Base-by-base conservation (phyloP, 1,140 invertebrate genomes). In the Palaemon carinicauda region DNA sequence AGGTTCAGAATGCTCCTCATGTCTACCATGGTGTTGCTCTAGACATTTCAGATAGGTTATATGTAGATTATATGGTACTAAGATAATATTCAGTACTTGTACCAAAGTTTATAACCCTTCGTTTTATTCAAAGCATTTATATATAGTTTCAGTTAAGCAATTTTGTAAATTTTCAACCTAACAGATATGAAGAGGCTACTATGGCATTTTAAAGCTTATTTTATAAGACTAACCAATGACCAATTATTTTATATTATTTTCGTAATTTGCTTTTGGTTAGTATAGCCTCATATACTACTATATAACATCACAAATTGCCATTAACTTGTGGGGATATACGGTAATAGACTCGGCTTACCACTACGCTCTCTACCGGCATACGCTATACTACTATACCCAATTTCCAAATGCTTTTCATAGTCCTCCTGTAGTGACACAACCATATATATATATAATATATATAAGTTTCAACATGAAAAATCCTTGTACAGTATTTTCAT, bases 261-360 rank as follows among this genome's bases (percentile, higher is more conserved):
- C 65, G 10, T 69, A 27, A 31, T 69, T 69, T 27, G 65, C 24
- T 31, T 69, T 69, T 31, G 29, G 65, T 69, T 69, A 27, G 65
- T 21, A 69, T 27, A 51, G 33, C 50, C 50, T 69, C 65, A 33
- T 60, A n/a, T n/a, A n/a, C n/a, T n/a, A 41, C 41, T 41, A 41
- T 41, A 41, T 41, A 41, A 81, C 80, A 56, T 81, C 80, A 71
- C 41, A 81, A 81, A 81, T 60, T 81, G 80, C 80, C 80, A 81
- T 81, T 81, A 81, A 81, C 27, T 41, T 81, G 69, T 65, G 80
- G 80, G 80, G 80, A 80, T 81, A 81, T 71, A 41, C n/a, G 80
- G 60, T 41, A 81, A 71, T 71, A 71, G 33, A 81, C 80, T 81
- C 33, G 50, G 56, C 80, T 69, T 41, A 71, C 65, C 56, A 81